phyloP scores from a whole-genome alignment of 2,113 vertebrate species.

The Coracopsis vasa region DNA sequence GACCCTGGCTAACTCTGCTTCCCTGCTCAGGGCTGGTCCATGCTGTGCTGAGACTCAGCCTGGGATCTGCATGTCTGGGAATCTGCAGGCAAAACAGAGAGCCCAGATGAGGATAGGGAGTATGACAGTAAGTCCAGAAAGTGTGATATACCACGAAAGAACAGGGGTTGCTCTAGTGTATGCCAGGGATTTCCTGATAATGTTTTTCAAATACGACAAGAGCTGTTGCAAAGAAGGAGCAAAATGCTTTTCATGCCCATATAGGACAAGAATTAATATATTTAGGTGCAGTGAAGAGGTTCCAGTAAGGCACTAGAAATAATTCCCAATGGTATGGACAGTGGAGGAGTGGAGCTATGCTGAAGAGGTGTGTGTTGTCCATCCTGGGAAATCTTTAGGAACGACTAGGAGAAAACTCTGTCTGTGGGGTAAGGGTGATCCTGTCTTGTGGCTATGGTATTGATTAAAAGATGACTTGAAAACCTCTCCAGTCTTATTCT shows the following conservation, averaged over 20 bases:
- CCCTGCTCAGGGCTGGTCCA: neutral
- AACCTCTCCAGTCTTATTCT: neutral
- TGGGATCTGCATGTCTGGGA: neutral
- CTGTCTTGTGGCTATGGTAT: rapidly evolving
- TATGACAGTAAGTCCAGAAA: neutral
- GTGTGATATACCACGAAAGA: neutral
- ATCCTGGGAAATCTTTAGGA: neutral
- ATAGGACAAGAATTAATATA: neutral
- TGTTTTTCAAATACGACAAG: neutral
- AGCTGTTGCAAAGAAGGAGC: neutral
- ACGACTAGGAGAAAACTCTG: neutral
- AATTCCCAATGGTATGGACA: neutral
- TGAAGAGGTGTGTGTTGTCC: neutral
- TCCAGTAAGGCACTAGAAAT: neutral
- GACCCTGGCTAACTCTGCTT: neutral
- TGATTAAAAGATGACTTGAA: neutral
- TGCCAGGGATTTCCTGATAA: neutral
- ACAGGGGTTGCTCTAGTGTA: neutral
- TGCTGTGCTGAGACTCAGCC: neutral
- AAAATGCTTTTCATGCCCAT: neutral
- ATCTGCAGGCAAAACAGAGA: neutral
- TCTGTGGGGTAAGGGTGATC: neutral
- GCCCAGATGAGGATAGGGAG: neutral
- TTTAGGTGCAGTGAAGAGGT: neutral
- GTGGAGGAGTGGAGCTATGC: neutral